Evolutionary conservation across 2,797 vertebrate species (phyloP).

Genomic region (Melanotaenia trifasciata): DNA sequence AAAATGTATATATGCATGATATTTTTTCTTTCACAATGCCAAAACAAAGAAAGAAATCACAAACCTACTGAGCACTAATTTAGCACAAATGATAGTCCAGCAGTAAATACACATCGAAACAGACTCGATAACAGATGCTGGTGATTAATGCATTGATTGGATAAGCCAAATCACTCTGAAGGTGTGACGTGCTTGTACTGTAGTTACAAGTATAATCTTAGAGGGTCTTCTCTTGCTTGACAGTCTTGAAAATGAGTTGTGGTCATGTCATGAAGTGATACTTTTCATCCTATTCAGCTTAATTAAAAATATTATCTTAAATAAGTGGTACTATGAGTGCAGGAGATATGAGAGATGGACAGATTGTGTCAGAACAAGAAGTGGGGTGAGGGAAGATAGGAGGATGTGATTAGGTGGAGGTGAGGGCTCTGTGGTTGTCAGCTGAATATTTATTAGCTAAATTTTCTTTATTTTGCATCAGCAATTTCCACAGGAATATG

Average conservation of each 20-base stretch:
- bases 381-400: too few species aligned
- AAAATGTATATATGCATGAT: too few species aligned
- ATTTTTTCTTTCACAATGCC: too few species aligned
- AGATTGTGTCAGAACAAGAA: slow-evolving; percentile 9
- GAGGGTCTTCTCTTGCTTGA: neutral
- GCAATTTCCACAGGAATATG: slow-evolving; percentile 7
- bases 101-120: too few species aligned
- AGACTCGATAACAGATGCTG: neutral
- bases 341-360: neutral
- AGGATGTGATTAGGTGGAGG: too few species aligned
- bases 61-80: too few species aligned
- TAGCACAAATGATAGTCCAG: neutral
- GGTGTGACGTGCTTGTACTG: too few species aligned
- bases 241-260: too few species aligned
- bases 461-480: slow-evolving; percentile 37
- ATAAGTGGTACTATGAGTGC: too few species aligned
- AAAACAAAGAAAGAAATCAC: too few species aligned
- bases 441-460: neutral
- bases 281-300: neutral
- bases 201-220: neutral
- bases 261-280: too few species aligned
- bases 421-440: slow-evolving; percentile 35
- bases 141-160: neutral
- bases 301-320: too few species aligned
- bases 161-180: neutral